phyloP scores from a whole-genome alignment of 2,113 vertebrate species.

The Bucco capensis region DNA sequence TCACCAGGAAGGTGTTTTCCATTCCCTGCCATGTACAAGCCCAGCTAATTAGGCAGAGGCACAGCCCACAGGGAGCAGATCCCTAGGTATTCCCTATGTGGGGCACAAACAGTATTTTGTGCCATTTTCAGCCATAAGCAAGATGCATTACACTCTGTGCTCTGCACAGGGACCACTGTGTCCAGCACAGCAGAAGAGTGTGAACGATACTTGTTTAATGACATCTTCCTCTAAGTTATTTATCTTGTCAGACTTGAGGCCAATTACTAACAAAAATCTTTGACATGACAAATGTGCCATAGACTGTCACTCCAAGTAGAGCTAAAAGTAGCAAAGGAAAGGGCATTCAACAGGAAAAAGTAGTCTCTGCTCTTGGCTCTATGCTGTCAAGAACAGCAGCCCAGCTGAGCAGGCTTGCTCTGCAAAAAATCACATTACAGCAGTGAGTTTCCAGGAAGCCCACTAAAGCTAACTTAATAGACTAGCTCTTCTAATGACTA shows the following conservation, averaged over 20 bases:
- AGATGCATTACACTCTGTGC: background rate
- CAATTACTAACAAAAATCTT: slow-evolving; percentile 6
- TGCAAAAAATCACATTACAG: background rate
- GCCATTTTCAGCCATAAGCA: background rate
- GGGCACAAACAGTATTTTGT: fast-evolving
- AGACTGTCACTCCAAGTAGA: background rate
- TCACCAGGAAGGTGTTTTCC: background rate
- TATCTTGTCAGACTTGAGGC: background rate
- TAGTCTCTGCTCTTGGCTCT: background rate
- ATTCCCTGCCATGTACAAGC: fast-evolving
- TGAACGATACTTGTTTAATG: background rate
- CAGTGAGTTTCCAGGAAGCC: background rate
- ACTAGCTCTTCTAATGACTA: background rate
- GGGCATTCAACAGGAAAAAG: background rate
- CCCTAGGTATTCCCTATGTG: background rate
- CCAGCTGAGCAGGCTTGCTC: background rate
- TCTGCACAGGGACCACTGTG: background rate
- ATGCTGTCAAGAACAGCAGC: background rate
- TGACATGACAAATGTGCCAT: background rate
- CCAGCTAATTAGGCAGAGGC: background rate
- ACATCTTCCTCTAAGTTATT: background rate
- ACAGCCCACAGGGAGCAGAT: background rate
- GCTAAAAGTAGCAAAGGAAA: background rate
- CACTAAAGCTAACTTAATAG: background rate
- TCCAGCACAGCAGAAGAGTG: background rate